phyloP scores from a whole-genome alignment of 2,797 vertebrate species.

The Clarias laeviceps region DNA sequence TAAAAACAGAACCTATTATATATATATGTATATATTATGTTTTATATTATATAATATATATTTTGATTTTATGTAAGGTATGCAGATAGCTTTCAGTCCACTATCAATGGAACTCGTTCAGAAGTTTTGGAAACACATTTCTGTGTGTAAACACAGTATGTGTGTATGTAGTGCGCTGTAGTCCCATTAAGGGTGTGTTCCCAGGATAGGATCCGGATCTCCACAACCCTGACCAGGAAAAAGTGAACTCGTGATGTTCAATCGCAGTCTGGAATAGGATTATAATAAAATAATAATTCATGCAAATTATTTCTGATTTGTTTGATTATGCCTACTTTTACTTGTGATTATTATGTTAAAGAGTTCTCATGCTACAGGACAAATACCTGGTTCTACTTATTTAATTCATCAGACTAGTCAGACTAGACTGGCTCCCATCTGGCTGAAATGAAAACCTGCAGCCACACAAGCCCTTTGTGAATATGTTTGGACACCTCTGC shows the following conservation, averaged over 20 bases:
- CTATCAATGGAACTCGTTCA: not conserved
- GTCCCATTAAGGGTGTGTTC: slow-evolving; percentile 8
- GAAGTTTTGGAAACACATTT: not conserved
- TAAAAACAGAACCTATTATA: not conserved
- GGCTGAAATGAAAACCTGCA: not conserved
- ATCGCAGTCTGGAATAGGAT: not conserved
- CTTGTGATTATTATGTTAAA: not conserved
- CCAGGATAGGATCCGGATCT: not conserved
- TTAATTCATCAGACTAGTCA: not conserved
- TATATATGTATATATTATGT: not conserved
- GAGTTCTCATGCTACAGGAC: not conserved
- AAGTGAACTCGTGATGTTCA: not conserved
- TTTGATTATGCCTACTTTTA: not conserved
- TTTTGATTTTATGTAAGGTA: not conserved
- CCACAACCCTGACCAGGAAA: not conserved
- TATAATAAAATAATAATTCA: not conserved
- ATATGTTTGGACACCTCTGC: slow-evolving; percentile 4
- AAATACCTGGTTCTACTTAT: not conserved
- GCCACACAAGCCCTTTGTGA: not conserved
- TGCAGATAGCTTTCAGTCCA: not conserved
- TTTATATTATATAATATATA: no score
- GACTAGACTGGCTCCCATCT: not conserved
- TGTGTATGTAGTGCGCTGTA: not conserved
- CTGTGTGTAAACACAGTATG: not conserved
- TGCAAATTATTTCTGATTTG: not conserved